Conservation (phyloP, 92 coral and sea anemone species). For the Phenganax subtilis region DNA sequence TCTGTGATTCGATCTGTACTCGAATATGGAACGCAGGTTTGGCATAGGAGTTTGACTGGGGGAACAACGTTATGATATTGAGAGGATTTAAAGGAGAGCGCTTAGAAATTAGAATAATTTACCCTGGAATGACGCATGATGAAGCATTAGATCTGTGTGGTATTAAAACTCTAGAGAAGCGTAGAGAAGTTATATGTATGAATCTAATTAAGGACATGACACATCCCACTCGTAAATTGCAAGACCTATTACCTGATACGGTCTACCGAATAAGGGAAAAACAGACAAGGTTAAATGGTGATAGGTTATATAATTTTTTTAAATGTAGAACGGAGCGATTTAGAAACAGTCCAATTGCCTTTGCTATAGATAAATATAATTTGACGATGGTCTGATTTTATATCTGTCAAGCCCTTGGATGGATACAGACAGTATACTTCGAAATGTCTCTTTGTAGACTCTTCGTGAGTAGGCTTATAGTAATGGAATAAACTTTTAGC, state of each 20-base stretch:
- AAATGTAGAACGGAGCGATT: neutral
- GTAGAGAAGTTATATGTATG: neutral
- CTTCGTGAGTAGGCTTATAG: too few relatives aligned
- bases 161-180: neutral
- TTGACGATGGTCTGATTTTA: too few relatives aligned
- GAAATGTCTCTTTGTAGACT: too few relatives aligned
- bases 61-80: neutral
- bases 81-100: slow-evolving; percentile 6
- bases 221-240: neutral
- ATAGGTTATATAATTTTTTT: neutral
- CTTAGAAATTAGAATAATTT: neutral
- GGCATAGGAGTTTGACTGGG: neutral
- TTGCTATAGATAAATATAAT: too few relatives aligned
- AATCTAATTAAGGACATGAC: neutral
- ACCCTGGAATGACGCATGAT: neutral
- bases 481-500: too few relatives aligned
- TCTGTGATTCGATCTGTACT: slow-evolving; percentile 8
- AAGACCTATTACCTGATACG: neutral
- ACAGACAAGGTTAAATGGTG: neutral
- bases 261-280: neutral
- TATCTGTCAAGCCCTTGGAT: too few relatives aligned
- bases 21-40: neutral
- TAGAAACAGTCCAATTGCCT: neutral
- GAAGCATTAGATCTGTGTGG: neutral
- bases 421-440: too few relatives aligned